Evolutionary conservation across 2,888 invertebrate genomes (phyloP).

Genomic region (Flexamia atlantica): DNA sequence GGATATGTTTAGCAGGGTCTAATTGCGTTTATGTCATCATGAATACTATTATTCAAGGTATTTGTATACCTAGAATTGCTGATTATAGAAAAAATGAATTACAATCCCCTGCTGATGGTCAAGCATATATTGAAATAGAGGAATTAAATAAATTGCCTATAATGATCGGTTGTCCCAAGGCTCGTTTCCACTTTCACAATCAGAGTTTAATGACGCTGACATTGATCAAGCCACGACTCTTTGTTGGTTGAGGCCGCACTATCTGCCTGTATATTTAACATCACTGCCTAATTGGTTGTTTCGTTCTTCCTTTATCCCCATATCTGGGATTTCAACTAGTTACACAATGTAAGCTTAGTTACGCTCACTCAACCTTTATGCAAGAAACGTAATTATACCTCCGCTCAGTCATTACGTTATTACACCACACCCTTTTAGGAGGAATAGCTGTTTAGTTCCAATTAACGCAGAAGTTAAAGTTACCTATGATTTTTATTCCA

Average conservation of each 20-base stretch:
- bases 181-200: conserved; percentile 39
- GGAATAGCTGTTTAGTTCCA: not conserved
- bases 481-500: not conserved
- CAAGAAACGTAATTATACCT: not conserved
- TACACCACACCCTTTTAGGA: not conserved
- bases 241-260: not conserved
- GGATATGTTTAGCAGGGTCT: too few relatives aligned
- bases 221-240: conserved; percentile 33
- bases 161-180: conserved; percentile 34
- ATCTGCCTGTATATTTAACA: conserved; percentile 11
- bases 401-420: not conserved
- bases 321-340: not conserved
- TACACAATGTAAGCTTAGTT: conserved; percentile 1
- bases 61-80: not conserved
- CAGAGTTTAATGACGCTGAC: conserved; percentile 9
- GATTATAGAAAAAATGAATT: conserved; percentile 8
- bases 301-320: conserved; percentile 2
- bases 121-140: conserved; percentile 30
- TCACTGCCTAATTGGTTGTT: not conserved
- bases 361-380: conserved; percentile 2
- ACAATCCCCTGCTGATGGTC: conserved; percentile 3
- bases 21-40: not conserved
- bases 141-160: conserved; percentile 38
- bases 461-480: not conserved
- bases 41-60: not conserved